Evolutionary conservation across 2,888 invertebrate genomes (phyloP).

Genomic region (Rhagonycha fulva): DNA sequence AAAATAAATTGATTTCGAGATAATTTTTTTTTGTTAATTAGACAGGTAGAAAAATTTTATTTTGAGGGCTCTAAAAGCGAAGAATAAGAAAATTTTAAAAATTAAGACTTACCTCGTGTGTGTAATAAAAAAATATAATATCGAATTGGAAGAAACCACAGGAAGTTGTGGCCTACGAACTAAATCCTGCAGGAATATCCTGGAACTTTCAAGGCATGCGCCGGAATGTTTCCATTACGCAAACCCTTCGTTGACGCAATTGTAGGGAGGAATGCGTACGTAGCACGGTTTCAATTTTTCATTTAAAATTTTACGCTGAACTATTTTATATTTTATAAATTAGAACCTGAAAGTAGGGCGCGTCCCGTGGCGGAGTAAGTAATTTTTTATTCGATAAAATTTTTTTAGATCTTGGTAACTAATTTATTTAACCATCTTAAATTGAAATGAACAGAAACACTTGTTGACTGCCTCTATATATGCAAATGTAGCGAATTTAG

Average conservation of each 20-base stretch:
- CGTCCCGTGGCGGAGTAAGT: background rate
- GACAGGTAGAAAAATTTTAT: background rate
- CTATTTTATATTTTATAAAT: background rate
- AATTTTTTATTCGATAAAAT: background rate
- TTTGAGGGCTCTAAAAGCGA: background rate
- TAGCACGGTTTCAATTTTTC: background rate
- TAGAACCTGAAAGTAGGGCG: background rate
- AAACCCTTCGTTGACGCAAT: slow-evolving; percentile 5
- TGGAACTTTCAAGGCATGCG: slow-evolving; percentile 30
- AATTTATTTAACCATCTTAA: background rate
- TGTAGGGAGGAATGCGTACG: background rate
- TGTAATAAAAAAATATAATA: slow-evolving; percentile 7
- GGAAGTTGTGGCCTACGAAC: slow-evolving; percentile 17
- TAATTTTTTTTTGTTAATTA: background rate
- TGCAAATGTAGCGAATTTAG: background rate
- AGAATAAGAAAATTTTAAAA: background rate
- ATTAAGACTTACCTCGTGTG: slow-evolving; percentile 1
- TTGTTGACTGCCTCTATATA: background rate
- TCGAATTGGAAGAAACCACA: slow-evolving; percentile 28
- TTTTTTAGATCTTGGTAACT: background rate
- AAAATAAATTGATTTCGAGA: background rate
- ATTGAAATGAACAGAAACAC: background rate
- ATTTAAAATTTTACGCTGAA: background rate
- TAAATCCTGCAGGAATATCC: slow-evolving; percentile 28
- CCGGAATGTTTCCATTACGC: slow-evolving; percentile 19